Evolutionary conservation across 2,888 invertebrate genomes (phyloP).

Genomic region (Meiosimyza platycephala): DNA sequence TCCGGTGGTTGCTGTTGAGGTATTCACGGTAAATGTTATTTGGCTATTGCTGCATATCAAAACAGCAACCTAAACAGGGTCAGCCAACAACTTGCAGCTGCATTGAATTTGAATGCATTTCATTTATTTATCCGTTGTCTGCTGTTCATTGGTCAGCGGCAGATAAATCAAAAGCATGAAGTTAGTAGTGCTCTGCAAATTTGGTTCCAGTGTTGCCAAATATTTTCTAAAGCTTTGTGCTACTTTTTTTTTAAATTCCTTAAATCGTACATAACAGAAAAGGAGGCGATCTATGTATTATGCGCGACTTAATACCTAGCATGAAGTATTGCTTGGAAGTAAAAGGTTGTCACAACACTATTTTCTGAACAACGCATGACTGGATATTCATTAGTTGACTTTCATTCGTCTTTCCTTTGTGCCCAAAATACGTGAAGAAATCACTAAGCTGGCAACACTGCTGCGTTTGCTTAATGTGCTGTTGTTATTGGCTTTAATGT

Average conservation of each 20-base stretch:
- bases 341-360: no score
- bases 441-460: no score
- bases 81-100: conserved; percentile 33
- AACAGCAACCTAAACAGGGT: conserved; percentile 28
- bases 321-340: no score
- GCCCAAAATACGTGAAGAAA: no score
- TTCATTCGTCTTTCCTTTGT: no score
- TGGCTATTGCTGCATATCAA: conserved; percentile 20
- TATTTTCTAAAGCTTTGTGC: no score
- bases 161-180: conserved; percentile 59
- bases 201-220: background rate
- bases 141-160: conserved; percentile 37
- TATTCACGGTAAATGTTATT: conserved; percentile 26
- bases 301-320: no score
- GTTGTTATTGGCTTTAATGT: background rate
- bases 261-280: no score
- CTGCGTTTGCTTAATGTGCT: background rate
- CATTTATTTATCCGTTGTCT: conserved; percentile 25
- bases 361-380: no score
- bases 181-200: conserved; percentile 9
- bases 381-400: no score
- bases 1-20: conserved; percentile 25
- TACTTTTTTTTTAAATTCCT: no score
- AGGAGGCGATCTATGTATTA: no score
- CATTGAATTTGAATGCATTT: conserved; percentile 19